phyloP scores from a whole-genome alignment of 2,888 invertebrate species.

The Salticus scenicus region DNA sequence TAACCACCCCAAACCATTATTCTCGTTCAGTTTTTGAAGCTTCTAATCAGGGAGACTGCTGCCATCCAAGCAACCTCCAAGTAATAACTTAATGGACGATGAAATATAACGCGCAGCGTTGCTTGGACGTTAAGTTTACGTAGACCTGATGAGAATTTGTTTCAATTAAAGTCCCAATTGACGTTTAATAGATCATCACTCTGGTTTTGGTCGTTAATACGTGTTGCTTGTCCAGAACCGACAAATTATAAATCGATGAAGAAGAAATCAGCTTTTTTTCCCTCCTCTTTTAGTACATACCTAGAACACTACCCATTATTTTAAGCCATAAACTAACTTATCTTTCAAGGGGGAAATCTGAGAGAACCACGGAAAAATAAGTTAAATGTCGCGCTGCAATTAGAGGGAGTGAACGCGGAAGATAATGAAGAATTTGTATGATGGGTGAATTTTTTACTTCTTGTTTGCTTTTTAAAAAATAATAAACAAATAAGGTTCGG shows the following conservation, averaged over 20 bases:
- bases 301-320: neutral
- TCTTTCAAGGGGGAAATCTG: neutral
- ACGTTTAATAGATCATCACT: constrained; percentile 64
- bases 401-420: constrained; percentile 2
- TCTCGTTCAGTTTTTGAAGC: constrained; percentile 65
- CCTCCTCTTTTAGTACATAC: neutral
- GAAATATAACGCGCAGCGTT: constrained; percentile 58
- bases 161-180: constrained; percentile 69
- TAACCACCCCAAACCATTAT: constrained; percentile 59
- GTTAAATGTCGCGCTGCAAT: neutral
- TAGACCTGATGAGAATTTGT: constrained; percentile 67
- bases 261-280: constrained; percentile 13
- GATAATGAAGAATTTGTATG: constrained; percentile 12
- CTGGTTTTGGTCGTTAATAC: constrained; percentile 54
- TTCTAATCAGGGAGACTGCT: constrained; percentile 59
- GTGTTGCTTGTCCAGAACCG: constrained; percentile 63
- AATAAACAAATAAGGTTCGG: constrained; percentile 8
- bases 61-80: constrained; percentile 44
- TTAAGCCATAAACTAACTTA: constrained; percentile 16
- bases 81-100: constrained; percentile 69
- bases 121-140: neutral
- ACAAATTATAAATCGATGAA: constrained; percentile 67
- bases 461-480: neutral
- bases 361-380: constrained; percentile 4
- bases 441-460: neutral